Evolutionary conservation across 2,888 invertebrate genomes (phyloP), one percentile per base, ranked within the genome.

Genomic region (Stratiomys singularior): DNA sequence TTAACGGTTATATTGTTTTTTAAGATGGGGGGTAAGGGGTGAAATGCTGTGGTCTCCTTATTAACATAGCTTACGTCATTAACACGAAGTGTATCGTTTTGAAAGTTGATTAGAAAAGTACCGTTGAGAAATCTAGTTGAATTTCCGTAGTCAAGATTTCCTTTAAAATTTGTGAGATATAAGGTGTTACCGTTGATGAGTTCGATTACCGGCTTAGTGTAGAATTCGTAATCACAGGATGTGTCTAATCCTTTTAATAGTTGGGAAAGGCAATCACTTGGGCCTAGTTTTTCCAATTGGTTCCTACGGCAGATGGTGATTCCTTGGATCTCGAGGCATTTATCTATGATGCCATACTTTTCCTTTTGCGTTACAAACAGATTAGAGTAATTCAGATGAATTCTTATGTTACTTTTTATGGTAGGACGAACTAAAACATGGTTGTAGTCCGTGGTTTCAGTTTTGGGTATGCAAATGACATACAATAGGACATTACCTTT

Each of bases 401-500:
- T 77, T 30, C 47, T 77, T 67, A 47, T 77, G 9, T 56, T 77
- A 67, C 52, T 21, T 76, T 66, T 76, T 18, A 76, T 30, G 30
- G 66, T 67, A 23, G 76, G 28, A 27, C 69, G 67, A 28, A 77
- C 30, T 52, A 69, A 11, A 13, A 69, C 18, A 25, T 77, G 44
- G 52, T 77, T 71, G 44, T 44, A 77, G 46, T 77, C 72, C 15
- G 30, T 27, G 27, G 44, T 44, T 18, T 25, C 25, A 1, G 25
- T 69, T 47, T 69, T 46, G 1, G 47, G 69, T 7, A 69, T 7
- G 21, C 69, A 23, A 5, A 69, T 46, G 7, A 69, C 47, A 25
- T 69, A 69, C 37, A 66, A 37, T 1, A 66, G 66, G 18, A 30
- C 2, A 15, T 80, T 76, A 27, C 46, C 74, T 58, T 81, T 82